Evolutionary conservation across 2,797 vertebrate species (phyloP).

Genomic region (Sphenodon punctatus): DNA sequence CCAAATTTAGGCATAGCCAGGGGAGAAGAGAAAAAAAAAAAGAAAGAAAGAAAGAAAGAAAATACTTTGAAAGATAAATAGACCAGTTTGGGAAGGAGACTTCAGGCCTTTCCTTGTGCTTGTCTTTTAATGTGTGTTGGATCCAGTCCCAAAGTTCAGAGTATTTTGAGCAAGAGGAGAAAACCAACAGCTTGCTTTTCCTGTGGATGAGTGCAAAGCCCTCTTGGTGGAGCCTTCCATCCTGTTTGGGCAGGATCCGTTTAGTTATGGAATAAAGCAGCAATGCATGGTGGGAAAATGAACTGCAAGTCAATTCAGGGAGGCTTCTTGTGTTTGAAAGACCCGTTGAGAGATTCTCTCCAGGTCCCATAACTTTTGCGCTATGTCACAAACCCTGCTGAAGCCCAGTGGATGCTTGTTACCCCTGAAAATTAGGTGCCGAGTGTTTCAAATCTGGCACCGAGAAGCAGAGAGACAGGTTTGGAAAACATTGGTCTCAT

Average conservation of each 20-base stretch:
- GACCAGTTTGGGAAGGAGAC: constrained; percentile 46
- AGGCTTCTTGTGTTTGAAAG: too few species aligned
- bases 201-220: constrained; percentile 21
- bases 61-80: constrained; percentile 62
- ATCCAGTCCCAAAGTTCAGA: neutral
- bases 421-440: neutral
- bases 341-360: too few species aligned
- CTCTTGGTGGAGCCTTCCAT: neutral
- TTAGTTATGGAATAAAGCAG: too few species aligned
- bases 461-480: constrained; percentile 9
- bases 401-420: too few species aligned
- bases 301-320: too few species aligned
- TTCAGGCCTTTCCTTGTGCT: constrained; percentile 32
- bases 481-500: neutral
- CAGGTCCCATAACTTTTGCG: too few species aligned
- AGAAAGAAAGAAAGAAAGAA: too few species aligned
- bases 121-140: constrained; percentile 32
- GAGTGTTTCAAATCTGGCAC: neutral
- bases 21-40: constrained; percentile 24
- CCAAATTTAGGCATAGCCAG: constrained; percentile 67
- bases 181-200: constrained; percentile 11
- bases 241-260: constrained; percentile 23
- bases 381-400: too few species aligned
- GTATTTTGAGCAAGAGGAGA: constrained; percentile 24
- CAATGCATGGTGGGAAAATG: too few species aligned